These are phyloP conservation scores for Phenganax stokvisi DNA, from an alignment of 92 coral and sea anemone species.

Conservation along the genomic window DNA sequence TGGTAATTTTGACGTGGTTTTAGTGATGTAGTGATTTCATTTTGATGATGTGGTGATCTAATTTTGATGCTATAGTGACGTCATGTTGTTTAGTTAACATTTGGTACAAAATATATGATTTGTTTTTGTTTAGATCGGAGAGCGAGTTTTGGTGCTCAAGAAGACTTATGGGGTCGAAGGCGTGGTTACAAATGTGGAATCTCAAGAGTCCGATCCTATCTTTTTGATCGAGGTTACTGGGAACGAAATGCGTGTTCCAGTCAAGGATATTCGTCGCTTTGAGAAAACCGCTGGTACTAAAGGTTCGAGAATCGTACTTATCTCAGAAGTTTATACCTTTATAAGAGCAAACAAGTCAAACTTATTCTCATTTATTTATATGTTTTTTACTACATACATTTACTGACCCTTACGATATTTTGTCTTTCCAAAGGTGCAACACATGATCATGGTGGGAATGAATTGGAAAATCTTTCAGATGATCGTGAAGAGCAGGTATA, in stretches of 20 bases:
- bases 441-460: not conserved
- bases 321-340: too few species aligned
- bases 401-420: not conserved
- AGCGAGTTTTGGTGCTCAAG: slow-evolving; percentile 10
- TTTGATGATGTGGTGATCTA: too few species aligned
- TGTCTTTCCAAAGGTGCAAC: slow-evolving; percentile 1
- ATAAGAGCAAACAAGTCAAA: too few species aligned
- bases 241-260: slow-evolving; percentile 26
- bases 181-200: slow-evolving; percentile 26
- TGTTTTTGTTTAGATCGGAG: slow-evolving; percentile 24
- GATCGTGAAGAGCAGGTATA: slow-evolving; percentile 37
- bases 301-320: not conserved
- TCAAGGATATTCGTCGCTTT: slow-evolving; percentile 33
- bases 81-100: too few species aligned
- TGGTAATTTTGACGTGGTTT: too few species aligned
- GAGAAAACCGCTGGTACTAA: slow-evolving; percentile 19
- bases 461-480: slow-evolving; percentile 3
- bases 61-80: too few species aligned
- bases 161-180: slow-evolving; percentile 11
- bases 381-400: too few species aligned
- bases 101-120: too few species aligned
- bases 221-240: slow-evolving; percentile 18
- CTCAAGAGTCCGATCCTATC: slow-evolving; percentile 20
- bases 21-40: too few species aligned
- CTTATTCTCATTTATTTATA: too few species aligned